Conservation (phyloP, 1,140 invertebrate genomes). For the Drosophila sproati region DNA sequence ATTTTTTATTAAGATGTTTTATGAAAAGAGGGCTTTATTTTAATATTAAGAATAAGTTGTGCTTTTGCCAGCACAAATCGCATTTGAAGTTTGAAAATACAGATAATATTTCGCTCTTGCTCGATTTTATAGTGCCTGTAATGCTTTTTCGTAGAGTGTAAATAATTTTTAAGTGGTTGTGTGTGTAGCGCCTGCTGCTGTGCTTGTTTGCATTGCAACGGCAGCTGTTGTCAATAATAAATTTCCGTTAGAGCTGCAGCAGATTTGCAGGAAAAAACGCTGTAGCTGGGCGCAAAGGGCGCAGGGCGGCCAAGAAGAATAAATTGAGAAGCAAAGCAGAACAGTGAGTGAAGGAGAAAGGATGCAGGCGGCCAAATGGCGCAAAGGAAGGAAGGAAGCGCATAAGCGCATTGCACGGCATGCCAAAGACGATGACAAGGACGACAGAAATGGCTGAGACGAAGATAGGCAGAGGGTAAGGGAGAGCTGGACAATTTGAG, state of each 20-base stretch:
- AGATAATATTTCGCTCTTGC: too few species aligned
- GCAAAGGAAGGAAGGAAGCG: slow-evolving; percentile 68
- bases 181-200: slow-evolving; percentile 27
- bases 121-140: too few species aligned
- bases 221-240: slow-evolving; percentile 84
- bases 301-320: not conserved
- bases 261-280: slow-evolving; percentile 69
- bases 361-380: slow-evolving; percentile 16
- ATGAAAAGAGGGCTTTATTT: too few species aligned
- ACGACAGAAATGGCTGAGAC: not conserved
- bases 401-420: slow-evolving; percentile 75
- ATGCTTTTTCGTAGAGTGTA: too few species aligned
- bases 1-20: too few species aligned
- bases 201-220: slow-evolving; percentile 79
- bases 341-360: not conserved
- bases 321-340: slow-evolving; percentile 9
- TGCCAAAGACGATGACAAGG: slow-evolving; percentile 50
- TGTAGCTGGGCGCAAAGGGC: slow-evolving; percentile 23
- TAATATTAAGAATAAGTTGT: too few species aligned
- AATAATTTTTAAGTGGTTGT: not conserved
- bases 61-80: too few species aligned
- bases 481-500: not conserved
- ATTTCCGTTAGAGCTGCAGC: slow-evolving; percentile 83
- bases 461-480: not conserved
- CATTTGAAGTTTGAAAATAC: too few species aligned